phyloP scores from a whole-genome alignment of 2,113 vertebrate species.

The Condylura cristata region DNA sequence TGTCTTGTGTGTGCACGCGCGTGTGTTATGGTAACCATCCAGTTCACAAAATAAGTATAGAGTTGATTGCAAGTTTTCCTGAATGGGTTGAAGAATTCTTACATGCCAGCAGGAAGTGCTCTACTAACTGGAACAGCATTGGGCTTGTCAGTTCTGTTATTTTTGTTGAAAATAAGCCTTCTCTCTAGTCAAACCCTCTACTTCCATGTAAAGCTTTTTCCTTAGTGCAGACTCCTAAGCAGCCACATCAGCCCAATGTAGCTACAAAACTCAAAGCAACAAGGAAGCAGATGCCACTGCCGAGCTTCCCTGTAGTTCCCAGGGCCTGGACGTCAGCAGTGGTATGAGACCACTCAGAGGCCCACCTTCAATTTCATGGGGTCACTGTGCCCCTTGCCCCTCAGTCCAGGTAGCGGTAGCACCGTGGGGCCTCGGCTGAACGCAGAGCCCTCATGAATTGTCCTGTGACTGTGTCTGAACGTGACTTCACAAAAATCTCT shows the following conservation, averaged over 20 bases:
- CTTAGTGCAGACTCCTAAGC: neutral
- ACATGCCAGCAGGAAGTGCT: neutral
- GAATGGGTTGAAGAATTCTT: neutral
- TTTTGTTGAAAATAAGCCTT: slow-evolving; percentile 13
- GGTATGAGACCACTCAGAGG: neutral
- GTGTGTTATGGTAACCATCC: neutral
- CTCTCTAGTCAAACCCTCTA: neutral
- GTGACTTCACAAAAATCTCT: slow-evolving; percentile 29
- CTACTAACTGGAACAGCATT: neutral
- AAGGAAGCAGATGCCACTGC: neutral
- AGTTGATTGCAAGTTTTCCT: neutral
- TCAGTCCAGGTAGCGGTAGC: neutral
- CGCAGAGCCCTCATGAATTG: neutral
- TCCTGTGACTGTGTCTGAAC: neutral
- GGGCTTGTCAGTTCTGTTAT: slow-evolving; percentile 5
- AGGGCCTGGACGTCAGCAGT: neutral
- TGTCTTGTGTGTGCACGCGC: neutral
- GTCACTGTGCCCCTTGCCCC: neutral
- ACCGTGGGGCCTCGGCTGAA: neutral
- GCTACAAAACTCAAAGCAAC: neutral
- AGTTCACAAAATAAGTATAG: neutral
- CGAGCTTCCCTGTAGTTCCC: neutral
- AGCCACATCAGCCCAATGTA: neutral
- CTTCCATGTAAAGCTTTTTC: neutral
- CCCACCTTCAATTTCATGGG: neutral